These are phyloP conservation scores for Hippoglossus hippoglossus DNA, from an alignment of 2,797 vertebrate species.

Conservation along the genomic window DNA sequence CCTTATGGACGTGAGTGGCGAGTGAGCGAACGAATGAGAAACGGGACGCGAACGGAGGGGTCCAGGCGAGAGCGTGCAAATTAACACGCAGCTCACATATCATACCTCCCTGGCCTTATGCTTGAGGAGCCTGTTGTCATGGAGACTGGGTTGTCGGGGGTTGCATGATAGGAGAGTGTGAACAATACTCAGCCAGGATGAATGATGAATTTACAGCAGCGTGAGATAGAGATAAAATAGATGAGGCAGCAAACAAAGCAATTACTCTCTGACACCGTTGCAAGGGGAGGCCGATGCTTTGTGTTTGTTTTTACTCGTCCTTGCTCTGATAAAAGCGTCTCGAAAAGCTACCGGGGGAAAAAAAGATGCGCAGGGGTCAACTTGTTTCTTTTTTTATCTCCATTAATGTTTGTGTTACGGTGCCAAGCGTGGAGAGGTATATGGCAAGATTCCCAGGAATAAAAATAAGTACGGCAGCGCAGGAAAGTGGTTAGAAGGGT, in stretches of 20 bases:
- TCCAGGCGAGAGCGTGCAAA: constrained; percentile 59
- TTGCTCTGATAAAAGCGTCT: constrained; percentile 28
- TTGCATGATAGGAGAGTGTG: constrained; percentile 36
- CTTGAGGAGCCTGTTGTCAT: constrained; percentile 84
- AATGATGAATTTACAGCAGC: constrained; percentile 48
- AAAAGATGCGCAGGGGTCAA: constrained; percentile 11
- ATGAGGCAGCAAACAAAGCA: constrained; percentile 4
- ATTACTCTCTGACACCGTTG: constrained; percentile 1
- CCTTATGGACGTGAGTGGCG: constrained; percentile 1
- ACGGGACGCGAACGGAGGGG: constrained; percentile 32
- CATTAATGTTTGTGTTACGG: constrained; percentile 18
- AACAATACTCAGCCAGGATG: constrained; percentile 48
- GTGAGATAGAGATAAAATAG: constrained; percentile 28
- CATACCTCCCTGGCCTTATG: constrained; percentile 81
- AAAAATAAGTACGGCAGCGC: constrained; percentile 6
- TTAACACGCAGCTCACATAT: constrained; percentile 85
- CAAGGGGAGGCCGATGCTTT: neutral
- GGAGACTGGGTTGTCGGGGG: constrained; percentile 84
- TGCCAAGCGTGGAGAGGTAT: neutral
- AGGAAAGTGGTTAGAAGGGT: constrained; percentile 1
- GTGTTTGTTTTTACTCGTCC: neutral
- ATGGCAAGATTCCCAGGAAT: constrained; percentile 5
- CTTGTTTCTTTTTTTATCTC: constrained; percentile 2
- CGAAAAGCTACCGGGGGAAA: neutral
- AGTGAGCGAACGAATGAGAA: constrained; percentile 7